Evolutionary conservation across 1,140 invertebrate species (phyloP).

Genomic region (Bathynomus jamesi): DNA sequence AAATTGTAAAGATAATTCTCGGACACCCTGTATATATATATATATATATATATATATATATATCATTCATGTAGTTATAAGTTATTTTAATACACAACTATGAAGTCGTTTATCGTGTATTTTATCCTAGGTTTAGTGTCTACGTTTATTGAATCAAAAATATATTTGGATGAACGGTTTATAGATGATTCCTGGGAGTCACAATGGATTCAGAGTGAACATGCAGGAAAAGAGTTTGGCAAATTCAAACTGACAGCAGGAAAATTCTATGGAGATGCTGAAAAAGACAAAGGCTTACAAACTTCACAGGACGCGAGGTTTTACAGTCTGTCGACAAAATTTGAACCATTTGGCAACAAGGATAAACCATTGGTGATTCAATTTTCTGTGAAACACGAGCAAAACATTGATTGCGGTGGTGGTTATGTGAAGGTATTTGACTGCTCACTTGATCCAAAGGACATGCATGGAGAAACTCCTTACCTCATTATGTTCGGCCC

Average conservation of each 20-base stretch:
- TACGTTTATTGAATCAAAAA: too few relatives aligned
- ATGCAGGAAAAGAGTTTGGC: slow-evolving; percentile 89
- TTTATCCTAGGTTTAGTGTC: too few relatives aligned
- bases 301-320: slow-evolving; percentile 74
- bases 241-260: slow-evolving; percentile 84
- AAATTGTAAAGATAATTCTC: too few relatives aligned
- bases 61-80: too few relatives aligned
- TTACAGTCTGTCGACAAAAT: slow-evolving; percentile 90
- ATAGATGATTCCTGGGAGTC: slow-evolving; percentile 80
- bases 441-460: slow-evolving; percentile 76
- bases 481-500: slow-evolving; percentile 95
- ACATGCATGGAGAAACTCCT: slow-evolving; percentile 92
- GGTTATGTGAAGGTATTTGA: slow-evolving; percentile 96
- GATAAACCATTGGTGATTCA: slow-evolving; percentile 88
- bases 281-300: slow-evolving; percentile 81
- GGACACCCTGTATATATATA: too few relatives aligned
- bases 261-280: slow-evolving; percentile 90
- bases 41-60: too few relatives aligned
- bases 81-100: too few relatives aligned
- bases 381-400: slow-evolving; percentile 97
- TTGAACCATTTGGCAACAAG: slow-evolving; percentile 85
- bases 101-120: too few relatives aligned
- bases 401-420: slow-evolving; percentile 99
- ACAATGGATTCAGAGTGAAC: slow-evolving; percentile 84
- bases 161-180: too few relatives aligned